Percentiles rank a stretch among this genome's conserved stretches.
Conservation (phyloP, 2,113 vertebrate genomes). For the Larimichthys crocea region DNA sequence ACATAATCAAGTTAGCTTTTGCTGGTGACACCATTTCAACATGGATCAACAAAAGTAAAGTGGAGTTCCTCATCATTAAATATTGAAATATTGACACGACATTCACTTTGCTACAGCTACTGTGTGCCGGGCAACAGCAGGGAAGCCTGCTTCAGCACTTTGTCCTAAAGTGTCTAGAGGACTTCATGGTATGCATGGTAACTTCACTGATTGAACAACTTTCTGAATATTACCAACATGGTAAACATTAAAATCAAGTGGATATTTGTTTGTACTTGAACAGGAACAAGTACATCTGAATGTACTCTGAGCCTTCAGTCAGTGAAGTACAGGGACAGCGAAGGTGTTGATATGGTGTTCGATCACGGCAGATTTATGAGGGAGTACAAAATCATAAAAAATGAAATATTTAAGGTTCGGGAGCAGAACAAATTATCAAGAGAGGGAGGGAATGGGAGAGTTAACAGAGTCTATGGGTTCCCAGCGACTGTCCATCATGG, state of each 20-base stretch:
- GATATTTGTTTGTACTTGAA: conserved; percentile 18
- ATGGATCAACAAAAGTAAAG: conserved; percentile 1
- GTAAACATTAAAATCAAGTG: conserved; percentile 42
- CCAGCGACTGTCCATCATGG: conserved; percentile 93
- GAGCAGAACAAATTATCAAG: conserved; percentile 55
- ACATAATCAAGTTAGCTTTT: background rate
- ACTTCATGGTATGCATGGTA: background rate
- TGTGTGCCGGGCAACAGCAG: background rate
- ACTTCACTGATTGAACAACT: conserved; percentile 12
- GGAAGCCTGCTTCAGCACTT: conserved; percentile 13
- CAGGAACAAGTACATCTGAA: conserved; percentile 10
- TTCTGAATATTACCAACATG: conserved; percentile 46
- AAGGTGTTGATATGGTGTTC: conserved; percentile 1
- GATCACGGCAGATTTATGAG: background rate
- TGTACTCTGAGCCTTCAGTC: background rate
- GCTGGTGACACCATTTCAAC: conserved; percentile 26
- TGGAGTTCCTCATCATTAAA: conserved; percentile 4
- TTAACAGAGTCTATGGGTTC: conserved; percentile 89
- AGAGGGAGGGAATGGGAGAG: conserved; percentile 84
- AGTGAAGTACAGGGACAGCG: background rate
- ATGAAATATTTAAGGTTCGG: background rate
- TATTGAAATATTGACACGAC: background rate
- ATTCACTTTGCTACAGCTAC: conserved; percentile 3
- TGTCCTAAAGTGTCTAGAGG: background rate
- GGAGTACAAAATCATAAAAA: conserved; percentile 22